These are phyloP conservation scores for Rhinichthys klamathensis DNA, from an alignment of 2,113 vertebrate genomes.

Conservation along the genomic window DNA sequence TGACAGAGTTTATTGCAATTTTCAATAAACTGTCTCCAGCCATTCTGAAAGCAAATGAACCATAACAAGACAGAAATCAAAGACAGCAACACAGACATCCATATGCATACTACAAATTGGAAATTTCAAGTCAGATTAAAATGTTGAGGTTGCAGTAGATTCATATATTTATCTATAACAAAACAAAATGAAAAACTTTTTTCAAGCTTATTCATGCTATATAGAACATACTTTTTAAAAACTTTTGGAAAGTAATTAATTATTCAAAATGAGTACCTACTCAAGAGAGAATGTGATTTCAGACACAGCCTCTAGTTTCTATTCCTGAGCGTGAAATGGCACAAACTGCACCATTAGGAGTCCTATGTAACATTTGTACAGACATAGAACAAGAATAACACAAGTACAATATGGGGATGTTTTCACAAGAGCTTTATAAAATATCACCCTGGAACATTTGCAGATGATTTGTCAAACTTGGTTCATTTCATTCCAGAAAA, in stretches of 20 bases:
- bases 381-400: not conserved
- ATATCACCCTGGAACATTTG: not conserved
- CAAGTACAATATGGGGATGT: not conserved
- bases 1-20: conserved; percentile 9
- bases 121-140: not conserved
- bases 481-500: not conserved
- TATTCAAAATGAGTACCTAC: too few relatives aligned
- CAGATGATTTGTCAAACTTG: not conserved
- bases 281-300: too few relatives aligned
- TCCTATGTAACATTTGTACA: not conserved
- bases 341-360: not conserved
- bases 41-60: not conserved
- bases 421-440: conserved; percentile 19
- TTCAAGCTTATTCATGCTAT: not conserved
- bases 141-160: not conserved
- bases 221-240: too few relatives aligned
- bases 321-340: conserved; percentile 8
- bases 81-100: not conserved
- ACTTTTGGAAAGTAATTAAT: too few relatives aligned
- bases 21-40: not conserved
- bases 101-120: not conserved
- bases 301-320: not conserved
- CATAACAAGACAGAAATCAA: conserved; percentile 2
- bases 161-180: not conserved
- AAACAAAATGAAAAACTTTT: not conserved